Evolutionary conservation across 2,888 invertebrate genomes (phyloP).

Genomic region (Ornithoptera priamus): DNA sequence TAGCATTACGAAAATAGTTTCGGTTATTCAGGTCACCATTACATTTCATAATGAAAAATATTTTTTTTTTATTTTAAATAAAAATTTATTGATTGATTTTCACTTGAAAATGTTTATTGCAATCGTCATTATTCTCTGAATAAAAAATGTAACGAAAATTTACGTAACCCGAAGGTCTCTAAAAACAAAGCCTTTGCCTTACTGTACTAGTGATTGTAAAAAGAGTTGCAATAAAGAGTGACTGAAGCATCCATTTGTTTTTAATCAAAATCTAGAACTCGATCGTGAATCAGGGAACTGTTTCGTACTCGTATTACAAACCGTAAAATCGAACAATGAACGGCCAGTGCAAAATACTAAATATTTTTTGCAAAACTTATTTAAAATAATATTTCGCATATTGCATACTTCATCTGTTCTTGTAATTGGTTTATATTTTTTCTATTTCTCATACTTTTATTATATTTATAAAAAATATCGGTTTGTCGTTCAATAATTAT

Average conservation of each 20-base stretch:
- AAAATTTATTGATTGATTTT: no score
- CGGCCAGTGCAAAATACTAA: slow-evolving; percentile 33
- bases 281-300: slow-evolving; percentile 15
- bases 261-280: slow-evolving; percentile 7
- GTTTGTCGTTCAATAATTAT: not conserved
- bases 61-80: no score
- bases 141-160: no score
- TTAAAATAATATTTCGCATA: slow-evolving; percentile 15
- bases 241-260: not conserved
- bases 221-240: not conserved
- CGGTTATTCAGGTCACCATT: not conserved
- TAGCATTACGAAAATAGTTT: not conserved
- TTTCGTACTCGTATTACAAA: slow-evolving; percentile 21
- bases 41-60: not conserved
- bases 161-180: no score
- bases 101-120: no score
- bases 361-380: slow-evolving; percentile 41
- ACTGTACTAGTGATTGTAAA: not conserved
- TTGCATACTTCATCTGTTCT: slow-evolving; percentile 14
- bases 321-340: slow-evolving; percentile 31
- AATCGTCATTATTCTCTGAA: no score
- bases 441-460: not conserved
- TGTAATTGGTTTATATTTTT: slow-evolving; percentile 6
- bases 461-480: not conserved
- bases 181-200: no score